phyloP scores from a whole-genome alignment of 2,888 invertebrate genomes.

The Lithophane leautieri region DNA sequence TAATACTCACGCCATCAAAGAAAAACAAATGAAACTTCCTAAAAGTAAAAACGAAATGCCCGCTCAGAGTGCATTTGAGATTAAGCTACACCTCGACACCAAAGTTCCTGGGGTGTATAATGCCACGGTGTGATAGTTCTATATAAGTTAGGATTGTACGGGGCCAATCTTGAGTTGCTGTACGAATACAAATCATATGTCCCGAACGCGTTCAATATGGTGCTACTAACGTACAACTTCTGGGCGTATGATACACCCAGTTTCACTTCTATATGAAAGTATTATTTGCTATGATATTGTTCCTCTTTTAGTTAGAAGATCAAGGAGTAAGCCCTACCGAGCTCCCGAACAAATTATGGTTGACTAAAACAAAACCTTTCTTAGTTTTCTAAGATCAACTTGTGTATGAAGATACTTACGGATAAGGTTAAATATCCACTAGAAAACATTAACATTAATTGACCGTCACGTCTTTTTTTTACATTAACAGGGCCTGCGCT shows the following conservation, averaged over 20 bases:
- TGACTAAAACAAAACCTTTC: not conserved
- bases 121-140: no score
- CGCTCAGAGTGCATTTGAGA: not conserved
- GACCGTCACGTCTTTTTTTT: not conserved
- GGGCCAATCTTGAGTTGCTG: no score
- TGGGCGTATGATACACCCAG: no score
- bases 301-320: no score
- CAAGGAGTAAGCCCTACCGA: not conserved
- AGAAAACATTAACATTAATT: not conserved
- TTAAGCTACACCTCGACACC: not conserved
- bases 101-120: no score
- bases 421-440: not conserved
- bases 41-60: no score
- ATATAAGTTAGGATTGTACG: no score
- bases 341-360: not conserved
- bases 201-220: no score
- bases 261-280: no score
- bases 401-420: not conserved
- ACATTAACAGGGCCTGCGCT: constrained; percentile 78
- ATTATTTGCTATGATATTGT: no score
- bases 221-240: no score
- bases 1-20: not conserved
- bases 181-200: no score
- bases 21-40: not conserved
- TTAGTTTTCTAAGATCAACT: not conserved